Conservation (phyloP, 53 echinoderm and acorn worm genomes). For the Henricia sp. region DNA sequence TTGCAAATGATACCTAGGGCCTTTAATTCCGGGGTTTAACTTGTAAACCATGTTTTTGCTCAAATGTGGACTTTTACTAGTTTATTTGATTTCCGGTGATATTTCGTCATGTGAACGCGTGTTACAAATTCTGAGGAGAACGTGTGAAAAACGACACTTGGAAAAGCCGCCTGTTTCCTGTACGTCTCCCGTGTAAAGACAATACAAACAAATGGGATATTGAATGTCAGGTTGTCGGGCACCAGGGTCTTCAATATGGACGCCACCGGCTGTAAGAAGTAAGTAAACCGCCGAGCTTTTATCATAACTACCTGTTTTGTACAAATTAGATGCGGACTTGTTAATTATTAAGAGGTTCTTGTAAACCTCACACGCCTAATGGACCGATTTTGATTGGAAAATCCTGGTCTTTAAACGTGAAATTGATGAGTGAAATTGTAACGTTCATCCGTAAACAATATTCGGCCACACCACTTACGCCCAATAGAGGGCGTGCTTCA, state of each 20-base stretch:
- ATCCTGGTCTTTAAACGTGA: too few relatives aligned
- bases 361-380: too few relatives aligned
- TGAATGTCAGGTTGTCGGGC: background rate
- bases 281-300: background rate
- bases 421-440: too few relatives aligned
- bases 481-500: too few relatives aligned
- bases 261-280: constrained; percentile 42
- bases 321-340: background rate
- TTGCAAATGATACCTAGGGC: too few relatives aligned
- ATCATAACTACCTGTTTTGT: background rate
- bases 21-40: too few relatives aligned
- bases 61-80: too few relatives aligned
- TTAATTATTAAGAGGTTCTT: too few relatives aligned
- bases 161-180: background rate
- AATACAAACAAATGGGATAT: background rate
- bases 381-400: too few relatives aligned
- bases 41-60: too few relatives aligned
- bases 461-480: too few relatives aligned
- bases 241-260: constrained; percentile 48
- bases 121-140: background rate
- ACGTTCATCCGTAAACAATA: too few relatives aligned
- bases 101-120: background rate
- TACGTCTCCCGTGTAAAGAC: background rate
- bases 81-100: background rate
- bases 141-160: background rate